These are phyloP conservation scores for Coptodon rendalli DNA, from an alignment of 2,113 vertebrate genomes.

Conservation along the genomic window DNA sequence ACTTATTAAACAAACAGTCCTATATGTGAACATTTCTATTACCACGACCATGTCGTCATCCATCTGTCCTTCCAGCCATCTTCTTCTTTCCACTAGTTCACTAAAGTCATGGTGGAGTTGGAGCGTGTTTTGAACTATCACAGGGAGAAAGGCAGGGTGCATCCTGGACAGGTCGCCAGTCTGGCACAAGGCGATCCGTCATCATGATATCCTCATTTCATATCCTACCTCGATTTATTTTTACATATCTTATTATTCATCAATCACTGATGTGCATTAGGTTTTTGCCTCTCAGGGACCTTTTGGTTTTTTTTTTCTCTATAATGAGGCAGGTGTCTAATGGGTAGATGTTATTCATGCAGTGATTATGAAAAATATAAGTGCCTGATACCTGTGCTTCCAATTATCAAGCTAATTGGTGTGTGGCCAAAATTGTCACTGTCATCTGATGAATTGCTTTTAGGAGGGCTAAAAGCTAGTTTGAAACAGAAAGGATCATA, in stretches of 20 bases:
- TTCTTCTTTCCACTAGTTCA: neutral
- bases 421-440: neutral
- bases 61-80: neutral
- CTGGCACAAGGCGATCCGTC: neutral
- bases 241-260: neutral
- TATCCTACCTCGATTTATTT: neutral
- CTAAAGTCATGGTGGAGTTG: neutral
- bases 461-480: neutral
- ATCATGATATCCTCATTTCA: neutral
- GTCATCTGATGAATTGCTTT: neutral
- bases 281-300: neutral
- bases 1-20: neutral
- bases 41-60: neutral
- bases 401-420: slow-evolving; percentile 19
- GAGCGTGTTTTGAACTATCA: neutral
- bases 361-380: slow-evolving; percentile 27
- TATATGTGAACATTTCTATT: neutral
- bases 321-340: slow-evolving; percentile 26
- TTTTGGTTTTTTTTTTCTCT: fast-evolving
- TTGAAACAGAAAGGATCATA: neutral
- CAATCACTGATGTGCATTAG: neutral
- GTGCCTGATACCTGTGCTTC: neutral
- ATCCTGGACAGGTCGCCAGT: neutral
- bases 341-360: slow-evolving; percentile 11
- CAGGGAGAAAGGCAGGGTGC: neutral